Evolutionary conservation across 2,888 invertebrate genomes (phyloP).

Genomic region (Dicyrtoma fusca): DNA sequence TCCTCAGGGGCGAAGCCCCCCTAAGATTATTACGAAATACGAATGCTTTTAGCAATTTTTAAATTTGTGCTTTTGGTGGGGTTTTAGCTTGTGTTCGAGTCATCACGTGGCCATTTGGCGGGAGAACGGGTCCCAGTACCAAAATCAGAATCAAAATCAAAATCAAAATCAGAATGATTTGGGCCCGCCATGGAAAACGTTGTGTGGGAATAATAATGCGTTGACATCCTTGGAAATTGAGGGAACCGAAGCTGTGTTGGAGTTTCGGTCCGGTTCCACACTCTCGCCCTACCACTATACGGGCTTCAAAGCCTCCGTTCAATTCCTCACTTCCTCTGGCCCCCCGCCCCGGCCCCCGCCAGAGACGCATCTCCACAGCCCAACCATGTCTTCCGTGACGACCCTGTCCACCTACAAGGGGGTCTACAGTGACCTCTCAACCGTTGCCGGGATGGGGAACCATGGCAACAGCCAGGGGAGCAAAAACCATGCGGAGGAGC

Average conservation of each 20-base stretch:
- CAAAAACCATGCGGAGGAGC: constrained; percentile 40
- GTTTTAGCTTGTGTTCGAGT: constrained; percentile 49
- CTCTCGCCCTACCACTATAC: constrained; percentile 51
- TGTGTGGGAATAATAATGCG: constrained; percentile 42
- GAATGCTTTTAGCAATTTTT: too few species aligned
- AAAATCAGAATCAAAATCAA: too few species aligned
- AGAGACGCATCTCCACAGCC: too few species aligned
- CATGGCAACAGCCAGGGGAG: background rate
- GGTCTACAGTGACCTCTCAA: too few species aligned
- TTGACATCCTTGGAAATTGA: constrained; percentile 43
- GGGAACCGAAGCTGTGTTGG: constrained; percentile 51
- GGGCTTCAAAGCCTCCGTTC: constrained; percentile 52
- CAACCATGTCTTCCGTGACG: too few species aligned
- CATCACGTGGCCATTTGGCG: constrained; percentile 53
- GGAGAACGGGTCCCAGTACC: constrained; percentile 40
- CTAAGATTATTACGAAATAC: too few species aligned
- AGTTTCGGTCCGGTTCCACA: constrained; percentile 51
- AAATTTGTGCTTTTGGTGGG: too few species aligned
- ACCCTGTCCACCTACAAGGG: too few species aligned
- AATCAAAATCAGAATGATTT: constrained; percentile 4
- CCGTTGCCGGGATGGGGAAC: too few species aligned
- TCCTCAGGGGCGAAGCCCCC: too few species aligned
- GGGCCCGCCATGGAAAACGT: constrained; percentile 50
- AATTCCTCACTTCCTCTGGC: constrained; percentile 42
- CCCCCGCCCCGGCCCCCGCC: too few species aligned